A percentile compares a stretch with the other conserved stretches of the same genome.
These are phyloP conservation scores for Haliclona indistincta DNA, from an alignment of 37 sponge, comb jelly and placozoan species.

Conservation along the genomic window DNA sequence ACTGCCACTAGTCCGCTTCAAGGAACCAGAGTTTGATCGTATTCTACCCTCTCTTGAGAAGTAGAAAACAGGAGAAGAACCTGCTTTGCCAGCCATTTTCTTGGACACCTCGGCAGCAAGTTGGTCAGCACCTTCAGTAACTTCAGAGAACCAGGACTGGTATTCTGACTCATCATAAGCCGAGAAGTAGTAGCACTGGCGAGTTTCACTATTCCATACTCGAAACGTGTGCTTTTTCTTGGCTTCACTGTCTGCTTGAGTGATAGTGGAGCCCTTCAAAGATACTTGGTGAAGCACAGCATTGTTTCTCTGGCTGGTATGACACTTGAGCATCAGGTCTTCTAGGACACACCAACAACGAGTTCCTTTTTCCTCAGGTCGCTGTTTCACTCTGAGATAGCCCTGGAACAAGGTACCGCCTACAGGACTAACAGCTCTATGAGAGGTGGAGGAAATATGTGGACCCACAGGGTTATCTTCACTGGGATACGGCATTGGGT, in stretches of 20 bases:
- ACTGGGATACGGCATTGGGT: background rate
- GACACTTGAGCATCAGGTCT: constrained; percentile 38
- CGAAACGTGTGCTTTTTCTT: constrained; percentile 44
- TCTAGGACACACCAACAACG: constrained; percentile 71
- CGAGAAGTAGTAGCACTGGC: constrained; percentile 52
- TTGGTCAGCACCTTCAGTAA: constrained; percentile 56
- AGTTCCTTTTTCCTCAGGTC: constrained; percentile 12
- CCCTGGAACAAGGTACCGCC: background rate
- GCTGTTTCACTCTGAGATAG: constrained; percentile 5
- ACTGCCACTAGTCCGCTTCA: no score
- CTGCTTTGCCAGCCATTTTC: background rate
- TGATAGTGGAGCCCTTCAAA: constrained; percentile 53
- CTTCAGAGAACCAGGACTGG: constrained; percentile 40
- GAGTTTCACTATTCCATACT: constrained; percentile 57
- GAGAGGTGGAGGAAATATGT: background rate
- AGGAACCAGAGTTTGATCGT: no score
- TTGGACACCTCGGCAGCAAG: background rate
- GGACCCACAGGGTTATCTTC: background rate
- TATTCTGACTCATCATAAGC: constrained; percentile 41
- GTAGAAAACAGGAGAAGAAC: constrained; percentile 18
- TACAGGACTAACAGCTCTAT: constrained; percentile 1
- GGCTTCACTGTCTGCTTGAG: constrained; percentile 34
- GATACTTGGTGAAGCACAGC: constrained; percentile 27
- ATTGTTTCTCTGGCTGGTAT: constrained; percentile 39
- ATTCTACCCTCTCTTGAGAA: background rate